Evolutionary conservation across 53 echinoderm and acorn worm species (phyloP).

Genomic region (Temnopleurus reevesii): DNA sequence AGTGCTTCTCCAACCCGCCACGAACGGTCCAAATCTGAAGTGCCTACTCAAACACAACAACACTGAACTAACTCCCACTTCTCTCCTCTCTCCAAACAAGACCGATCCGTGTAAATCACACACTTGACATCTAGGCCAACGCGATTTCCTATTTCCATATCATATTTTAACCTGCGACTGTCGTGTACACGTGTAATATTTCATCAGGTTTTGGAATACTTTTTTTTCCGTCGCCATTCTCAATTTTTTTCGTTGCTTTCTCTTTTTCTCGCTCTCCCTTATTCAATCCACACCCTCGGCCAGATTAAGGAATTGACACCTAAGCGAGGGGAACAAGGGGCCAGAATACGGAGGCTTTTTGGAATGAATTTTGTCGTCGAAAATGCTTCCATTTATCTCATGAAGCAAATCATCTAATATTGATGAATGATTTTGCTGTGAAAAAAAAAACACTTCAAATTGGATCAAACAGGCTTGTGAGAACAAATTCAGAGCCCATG

Average conservation of each 20-base stretch:
- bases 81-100: constrained; percentile 34
- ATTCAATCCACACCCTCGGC: neutral
- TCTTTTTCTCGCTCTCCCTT: neutral
- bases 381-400: too few species aligned
- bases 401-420: too few species aligned
- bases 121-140: constrained; percentile 31
- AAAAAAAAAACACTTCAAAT: too few species aligned
- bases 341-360: neutral
- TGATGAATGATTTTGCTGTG: too few species aligned
- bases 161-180: neutral
- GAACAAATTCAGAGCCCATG: too few species aligned
- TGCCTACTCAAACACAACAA: constrained; percentile 14
- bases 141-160: constrained; percentile 29
- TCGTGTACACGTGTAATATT: constrained; percentile 52
- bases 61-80: neutral
- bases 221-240: too few species aligned
- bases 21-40: neutral
- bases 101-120: constrained; percentile 3
- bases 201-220: constrained; percentile 26
- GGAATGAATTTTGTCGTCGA: too few species aligned
- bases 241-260: too few species aligned
- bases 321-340: neutral
- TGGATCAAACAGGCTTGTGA: too few species aligned
- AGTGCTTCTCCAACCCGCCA: neutral
- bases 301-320: constrained; percentile 33